Base-by-base conservation (phyloP, 2,113 vertebrate genomes). In the Brachypteracias leptosomus region DNA sequence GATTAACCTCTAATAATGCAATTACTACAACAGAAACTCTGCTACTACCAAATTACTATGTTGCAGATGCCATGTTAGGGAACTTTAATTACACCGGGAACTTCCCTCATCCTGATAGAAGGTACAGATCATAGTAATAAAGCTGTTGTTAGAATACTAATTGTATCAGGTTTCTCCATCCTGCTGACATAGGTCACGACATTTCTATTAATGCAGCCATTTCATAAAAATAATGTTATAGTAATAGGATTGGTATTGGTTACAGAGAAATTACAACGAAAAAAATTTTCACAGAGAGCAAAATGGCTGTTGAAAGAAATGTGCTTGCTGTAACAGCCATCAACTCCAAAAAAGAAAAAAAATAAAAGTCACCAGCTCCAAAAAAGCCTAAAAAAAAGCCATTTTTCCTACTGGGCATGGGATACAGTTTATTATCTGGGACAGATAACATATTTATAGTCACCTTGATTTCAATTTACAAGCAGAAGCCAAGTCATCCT, bases 91-190 rank as follows among this genome's bases (percentile, higher is more conserved):
- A 88, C 72, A 74, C 57, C 81, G 29, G 62, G 31, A 96, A 94
- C 62, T 89, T 95, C 52, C 91, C 95, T 93, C 92, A 94, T 87
- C 73, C 90, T 94, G 55, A 89, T 36, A 94, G 81, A 95, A 95
- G 71, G 40, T 94, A 89, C 25, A 94, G 76, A 96, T 95, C 89
- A 93, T 35, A 91, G 81, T 59, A 97, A 96, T 86, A 96, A 96
- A 97, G 58, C 75, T 93, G 89, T 85, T 89, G 88, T 95, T 95
- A 96, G 89, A 89, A 89, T 81, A 91, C 49, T 97, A 95, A 96
- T 66, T 95, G 90, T 35, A 73, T 62, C 79, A 71, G 40, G 72
- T 68, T 96, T 84, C 89, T 95, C 86, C 24, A 35, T 51, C 35
- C 51, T 74, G 36, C 31, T 65, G 77, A 44, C 4, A 36, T 1